These are phyloP conservation scores for Melanotaenia boesemani DNA, from an alignment of 2,797 vertebrate genomes.

Conservation along the genomic window DNA sequence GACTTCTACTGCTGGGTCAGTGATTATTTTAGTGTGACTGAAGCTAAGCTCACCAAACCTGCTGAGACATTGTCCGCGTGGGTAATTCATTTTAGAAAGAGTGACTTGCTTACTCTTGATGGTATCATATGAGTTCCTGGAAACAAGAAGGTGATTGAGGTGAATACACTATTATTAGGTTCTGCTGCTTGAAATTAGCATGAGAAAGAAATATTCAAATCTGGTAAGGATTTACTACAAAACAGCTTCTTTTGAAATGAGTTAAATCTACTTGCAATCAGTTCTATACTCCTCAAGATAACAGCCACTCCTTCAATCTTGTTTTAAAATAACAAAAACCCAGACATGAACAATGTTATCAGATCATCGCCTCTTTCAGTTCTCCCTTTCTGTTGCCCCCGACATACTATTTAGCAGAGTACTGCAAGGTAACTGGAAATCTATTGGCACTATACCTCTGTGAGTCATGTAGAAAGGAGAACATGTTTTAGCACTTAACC, in stretches of 20 bases:
- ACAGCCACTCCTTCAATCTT: neutral
- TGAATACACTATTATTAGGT: conserved; percentile 50
- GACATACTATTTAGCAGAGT: conserved; percentile 36
- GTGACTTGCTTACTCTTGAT: conserved; percentile 42
- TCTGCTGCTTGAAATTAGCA: conserved; percentile 50
- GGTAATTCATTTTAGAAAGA: conserved; percentile 50
- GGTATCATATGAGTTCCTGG: conserved; percentile 56
- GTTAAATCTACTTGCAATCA: conserved; percentile 18
- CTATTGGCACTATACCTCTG: conserved; percentile 55
- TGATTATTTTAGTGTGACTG: conserved; percentile 46
- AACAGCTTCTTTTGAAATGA: conserved; percentile 35
- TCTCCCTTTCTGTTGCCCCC: conserved; percentile 28
- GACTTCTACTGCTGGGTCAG: conserved; percentile 57
- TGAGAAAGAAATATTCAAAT: conserved; percentile 13
- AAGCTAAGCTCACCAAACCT: conserved; percentile 41
- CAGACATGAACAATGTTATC: conserved; percentile 47
- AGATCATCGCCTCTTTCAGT: conserved; percentile 45
- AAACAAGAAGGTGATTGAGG: conserved; percentile 51
- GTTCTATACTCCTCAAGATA: conserved; percentile 16
- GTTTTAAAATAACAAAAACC: conserved; percentile 31
- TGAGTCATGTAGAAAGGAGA: conserved; percentile 59
- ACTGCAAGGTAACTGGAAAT: conserved; percentile 57
- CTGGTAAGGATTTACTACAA: conserved; percentile 26
- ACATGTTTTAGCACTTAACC: conserved; percentile 83
- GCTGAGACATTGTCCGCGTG: conserved; percentile 44